Conservation (phyloP, 2,113 vertebrate genomes). For the Bos taurus region DNA sequence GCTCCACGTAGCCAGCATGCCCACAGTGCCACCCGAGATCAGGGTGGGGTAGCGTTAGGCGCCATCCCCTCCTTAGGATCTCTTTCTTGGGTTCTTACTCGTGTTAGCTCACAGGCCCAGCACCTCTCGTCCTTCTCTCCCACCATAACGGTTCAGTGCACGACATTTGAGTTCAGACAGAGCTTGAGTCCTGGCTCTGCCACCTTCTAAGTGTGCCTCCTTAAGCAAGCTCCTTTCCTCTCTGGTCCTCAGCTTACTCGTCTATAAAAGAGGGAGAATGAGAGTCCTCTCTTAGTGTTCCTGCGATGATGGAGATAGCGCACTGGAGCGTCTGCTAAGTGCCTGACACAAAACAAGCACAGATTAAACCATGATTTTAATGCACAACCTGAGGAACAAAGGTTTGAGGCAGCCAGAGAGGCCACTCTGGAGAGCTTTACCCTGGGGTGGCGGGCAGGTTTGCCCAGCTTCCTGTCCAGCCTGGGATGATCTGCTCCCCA, state of each 20-base stretch:
- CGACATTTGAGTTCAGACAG: neutral
- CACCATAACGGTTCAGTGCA: neutral
- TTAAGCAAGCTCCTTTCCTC: neutral
- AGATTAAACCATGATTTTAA: neutral
- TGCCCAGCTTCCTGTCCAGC: neutral
- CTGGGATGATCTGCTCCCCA: neutral
- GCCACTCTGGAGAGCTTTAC: neutral
- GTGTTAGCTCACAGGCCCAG: neutral
- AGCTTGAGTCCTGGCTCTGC: constrained; percentile 1
- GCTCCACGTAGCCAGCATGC: neutral
- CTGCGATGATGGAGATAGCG: neutral
- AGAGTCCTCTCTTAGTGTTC: neutral
- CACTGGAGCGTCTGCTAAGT: neutral
- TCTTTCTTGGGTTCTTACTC: neutral
- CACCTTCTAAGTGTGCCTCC: neutral
- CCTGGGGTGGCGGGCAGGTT: neutral
- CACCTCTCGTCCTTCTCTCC: neutral
- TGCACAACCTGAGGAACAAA: neutral
- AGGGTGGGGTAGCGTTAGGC: neutral
- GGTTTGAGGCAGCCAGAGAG: neutral
- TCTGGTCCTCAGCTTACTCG: neutral
- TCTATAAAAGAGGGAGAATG: neutral
- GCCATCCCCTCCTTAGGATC: neutral
- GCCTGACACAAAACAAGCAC: neutral
- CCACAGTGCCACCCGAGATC: neutral